phyloP scores from a whole-genome alignment of 2,888 invertebrate genomes.

The Ptilodon capucinus region DNA sequence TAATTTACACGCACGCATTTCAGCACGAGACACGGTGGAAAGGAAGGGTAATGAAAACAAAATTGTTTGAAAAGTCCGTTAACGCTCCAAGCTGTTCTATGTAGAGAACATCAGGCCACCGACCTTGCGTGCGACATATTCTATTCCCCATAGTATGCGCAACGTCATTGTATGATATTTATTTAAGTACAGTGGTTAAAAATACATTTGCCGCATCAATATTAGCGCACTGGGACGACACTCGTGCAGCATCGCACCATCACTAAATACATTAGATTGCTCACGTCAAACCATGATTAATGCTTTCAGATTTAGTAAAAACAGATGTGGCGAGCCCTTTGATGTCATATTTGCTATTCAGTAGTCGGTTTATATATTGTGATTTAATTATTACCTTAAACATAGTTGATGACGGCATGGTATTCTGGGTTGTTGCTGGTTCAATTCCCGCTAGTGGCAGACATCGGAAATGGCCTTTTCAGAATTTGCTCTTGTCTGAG shows the following conservation, averaged over 20 bases:
- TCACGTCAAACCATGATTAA: no score
- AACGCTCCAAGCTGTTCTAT: neutral
- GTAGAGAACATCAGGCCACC: slow-evolving; percentile 9
- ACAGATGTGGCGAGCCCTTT: no score
- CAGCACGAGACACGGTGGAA: neutral
- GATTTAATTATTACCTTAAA: no score
- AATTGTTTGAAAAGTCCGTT: neutral
- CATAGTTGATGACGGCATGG: no score
- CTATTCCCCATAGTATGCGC: slow-evolving; percentile 19
- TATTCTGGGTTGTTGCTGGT: no score
- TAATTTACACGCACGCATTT: neutral
- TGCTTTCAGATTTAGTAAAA: no score
- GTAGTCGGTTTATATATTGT: no score
- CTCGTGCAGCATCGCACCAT: neutral
- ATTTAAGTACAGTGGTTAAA: slow-evolving; percentile 21
- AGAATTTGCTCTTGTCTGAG: no score
- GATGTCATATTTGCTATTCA: no score
- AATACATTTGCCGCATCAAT: slow-evolving; percentile 17
- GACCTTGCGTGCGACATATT: slow-evolving; percentile 27
- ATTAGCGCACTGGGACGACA: slow-evolving; percentile 1
- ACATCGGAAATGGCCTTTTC: no score
- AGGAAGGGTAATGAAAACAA: neutral
- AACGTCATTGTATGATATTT: slow-evolving; percentile 16
- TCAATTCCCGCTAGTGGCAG: no score
- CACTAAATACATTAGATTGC: no score